These are phyloP conservation scores for Drosophila nr. perissopoda DNA, from an alignment of 2,888 invertebrate species.

Conservation along the genomic window DNA sequence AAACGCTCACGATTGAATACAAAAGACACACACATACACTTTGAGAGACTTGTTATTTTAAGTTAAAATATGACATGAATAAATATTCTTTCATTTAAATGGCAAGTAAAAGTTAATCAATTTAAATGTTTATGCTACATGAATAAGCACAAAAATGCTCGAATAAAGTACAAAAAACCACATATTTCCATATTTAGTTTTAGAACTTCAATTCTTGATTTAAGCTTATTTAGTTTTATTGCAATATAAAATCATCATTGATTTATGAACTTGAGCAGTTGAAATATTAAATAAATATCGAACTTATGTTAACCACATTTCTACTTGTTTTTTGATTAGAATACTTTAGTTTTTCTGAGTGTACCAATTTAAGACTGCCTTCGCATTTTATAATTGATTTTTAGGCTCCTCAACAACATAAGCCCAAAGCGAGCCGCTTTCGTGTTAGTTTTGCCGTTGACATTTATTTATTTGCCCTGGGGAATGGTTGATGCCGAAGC, in stretches of 20 bases:
- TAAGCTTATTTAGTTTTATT: too few relatives aligned
- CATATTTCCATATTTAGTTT: too few relatives aligned
- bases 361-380: conserved; percentile 30
- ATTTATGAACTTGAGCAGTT: background rate
- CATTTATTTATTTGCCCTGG: conserved; percentile 78
- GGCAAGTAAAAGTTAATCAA: too few relatives aligned
- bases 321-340: background rate
- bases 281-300: background rate
- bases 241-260: too few relatives aligned
- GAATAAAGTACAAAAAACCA: too few relatives aligned
- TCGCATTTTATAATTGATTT: conserved; percentile 76
- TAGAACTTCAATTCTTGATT: too few relatives aligned
- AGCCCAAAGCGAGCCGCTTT: conserved; percentile 33
- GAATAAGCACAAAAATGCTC: too few relatives aligned
- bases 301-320: background rate
- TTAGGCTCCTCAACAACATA: conserved; percentile 51
- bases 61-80: background rate
- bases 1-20: conserved; percentile 33
- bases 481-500: conserved; percentile 54
- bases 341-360: background rate
- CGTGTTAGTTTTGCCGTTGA: conserved; percentile 62
- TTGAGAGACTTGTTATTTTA: background rate
- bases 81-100: background rate
- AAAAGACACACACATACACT: conserved; percentile 8
- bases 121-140: too few relatives aligned